Conservation (phyloP, 2,888 invertebrate species). For the Amphipyra tragopoginis region DNA sequence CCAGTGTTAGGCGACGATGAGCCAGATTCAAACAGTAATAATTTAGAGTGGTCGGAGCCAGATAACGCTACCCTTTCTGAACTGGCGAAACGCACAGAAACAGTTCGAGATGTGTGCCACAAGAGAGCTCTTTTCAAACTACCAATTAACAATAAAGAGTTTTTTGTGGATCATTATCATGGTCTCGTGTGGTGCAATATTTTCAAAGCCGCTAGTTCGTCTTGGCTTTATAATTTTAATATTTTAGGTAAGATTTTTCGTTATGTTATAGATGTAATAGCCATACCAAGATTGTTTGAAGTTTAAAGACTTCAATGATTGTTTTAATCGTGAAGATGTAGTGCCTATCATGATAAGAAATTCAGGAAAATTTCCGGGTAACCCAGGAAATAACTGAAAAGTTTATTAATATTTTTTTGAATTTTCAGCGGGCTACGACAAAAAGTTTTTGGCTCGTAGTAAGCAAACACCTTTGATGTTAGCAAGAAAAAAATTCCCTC, state of each 20-base stretch:
- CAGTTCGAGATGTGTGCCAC: slow-evolving; percentile 86
- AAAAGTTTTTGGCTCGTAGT: slow-evolving; percentile 89
- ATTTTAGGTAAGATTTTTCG: slow-evolving; percentile 87
- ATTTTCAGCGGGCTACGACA: slow-evolving; percentile 90
- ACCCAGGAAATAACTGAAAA: too few species aligned
- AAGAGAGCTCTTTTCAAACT: slow-evolving; percentile 71
- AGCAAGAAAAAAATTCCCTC: slow-evolving; percentile 92
- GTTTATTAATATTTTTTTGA: not conserved
- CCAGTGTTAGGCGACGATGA: slow-evolving; percentile 79
- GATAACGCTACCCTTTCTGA: slow-evolving; percentile 82
- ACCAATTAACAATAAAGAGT: slow-evolving; percentile 93
- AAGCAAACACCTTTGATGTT: slow-evolving; percentile 91
- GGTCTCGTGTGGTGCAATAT: slow-evolving; percentile 94
- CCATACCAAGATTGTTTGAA: not conserved
- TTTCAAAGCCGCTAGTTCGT: slow-evolving; percentile 94
- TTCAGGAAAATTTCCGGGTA: too few species aligned
- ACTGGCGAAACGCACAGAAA: slow-evolving; percentile 83
- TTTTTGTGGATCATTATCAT: slow-evolving; percentile 92
- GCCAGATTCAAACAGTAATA: slow-evolving; percentile 62
- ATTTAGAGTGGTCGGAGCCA: slow-evolving; percentile 76
- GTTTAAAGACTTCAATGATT: too few species aligned
- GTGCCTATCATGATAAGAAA: too few species aligned
- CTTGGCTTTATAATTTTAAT: slow-evolving; percentile 95
- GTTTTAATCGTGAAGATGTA: too few species aligned
- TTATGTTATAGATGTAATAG: not conserved